Evolutionary conservation across 2,113 vertebrate species (phyloP).

Genomic region (Neofelis nebulosa): DNA sequence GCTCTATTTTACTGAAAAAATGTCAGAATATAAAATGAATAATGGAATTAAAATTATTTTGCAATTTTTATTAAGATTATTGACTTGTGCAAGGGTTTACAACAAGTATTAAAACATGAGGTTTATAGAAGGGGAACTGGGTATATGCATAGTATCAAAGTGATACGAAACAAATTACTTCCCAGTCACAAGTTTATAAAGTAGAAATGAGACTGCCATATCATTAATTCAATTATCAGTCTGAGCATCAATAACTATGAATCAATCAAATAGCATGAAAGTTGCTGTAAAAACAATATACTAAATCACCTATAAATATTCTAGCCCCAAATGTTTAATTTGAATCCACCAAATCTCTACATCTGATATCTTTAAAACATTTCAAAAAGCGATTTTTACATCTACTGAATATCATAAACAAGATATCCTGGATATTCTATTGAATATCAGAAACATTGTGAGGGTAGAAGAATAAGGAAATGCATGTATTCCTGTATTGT

Average conservation of each 20-base stretch:
- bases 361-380: not conserved
- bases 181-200: not conserved
- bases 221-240: not conserved
- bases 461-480: conserved; percentile 7
- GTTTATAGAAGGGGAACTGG: not conserved
- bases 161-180: conserved; percentile 22
- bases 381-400: conserved; percentile 7
- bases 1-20: not conserved
- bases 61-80: conserved; percentile 38
- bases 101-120: not conserved
- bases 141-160: not conserved
- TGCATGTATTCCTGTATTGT: not conserved
- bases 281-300: not conserved
- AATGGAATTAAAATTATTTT: conserved; percentile 33
- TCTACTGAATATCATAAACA: not conserved
- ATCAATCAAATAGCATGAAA: conserved; percentile 25
- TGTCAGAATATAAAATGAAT: not conserved
- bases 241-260: not conserved
- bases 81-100: not conserved
- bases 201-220: not conserved
- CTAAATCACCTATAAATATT: not conserved
- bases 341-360: not conserved
- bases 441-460: not conserved
- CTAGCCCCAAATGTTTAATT: conserved; percentile 1
- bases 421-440: too few species aligned